Conservation (phyloP, 2,888 invertebrate species). For the Lepeophtheirus nordmannii region DNA sequence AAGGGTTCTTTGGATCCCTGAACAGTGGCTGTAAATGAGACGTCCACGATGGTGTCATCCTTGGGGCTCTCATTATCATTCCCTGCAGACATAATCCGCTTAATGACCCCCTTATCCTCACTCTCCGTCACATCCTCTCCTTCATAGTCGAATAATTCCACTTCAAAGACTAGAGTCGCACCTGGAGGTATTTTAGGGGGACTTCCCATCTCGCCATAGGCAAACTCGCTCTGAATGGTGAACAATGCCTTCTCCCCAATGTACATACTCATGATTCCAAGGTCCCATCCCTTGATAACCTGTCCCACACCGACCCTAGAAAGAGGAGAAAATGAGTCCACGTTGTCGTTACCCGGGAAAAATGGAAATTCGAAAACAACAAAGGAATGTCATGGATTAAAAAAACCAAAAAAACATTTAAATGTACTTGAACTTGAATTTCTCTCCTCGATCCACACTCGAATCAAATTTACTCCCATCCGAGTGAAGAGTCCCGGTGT, state of each 20-base stretch:
- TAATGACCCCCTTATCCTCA: conserved; percentile 62
- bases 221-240: conserved; percentile 73
- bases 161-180: conserved; percentile 74
- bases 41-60: conserved; percentile 5
- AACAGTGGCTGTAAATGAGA: not conserved
- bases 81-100: conserved; percentile 25
- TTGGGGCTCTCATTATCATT: conserved; percentile 6
- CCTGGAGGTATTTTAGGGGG: conserved; percentile 77
- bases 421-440: conserved; percentile 42
- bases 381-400: not conserved
- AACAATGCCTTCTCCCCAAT: conserved; percentile 67
- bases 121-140: conserved; percentile 74
- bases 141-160: conserved; percentile 72
- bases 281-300: conserved; percentile 88
- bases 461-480: conserved; percentile 79
- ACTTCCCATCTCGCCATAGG: conserved; percentile 67
- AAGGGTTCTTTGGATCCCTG: conserved; percentile 39
- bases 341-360: not conserved
- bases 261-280: conserved; percentile 84
- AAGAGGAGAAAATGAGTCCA: not conserved
- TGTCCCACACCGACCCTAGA: conserved; percentile 67
- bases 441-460: conserved; percentile 60
- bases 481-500: conserved; percentile 69
- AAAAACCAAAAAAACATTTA: not conserved
- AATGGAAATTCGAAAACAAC: not conserved